These are phyloP conservation scores for Bolinopsis microptera DNA, from an alignment of 37 sponge, comb jelly and placozoan species.

Conservation along the genomic window DNA sequence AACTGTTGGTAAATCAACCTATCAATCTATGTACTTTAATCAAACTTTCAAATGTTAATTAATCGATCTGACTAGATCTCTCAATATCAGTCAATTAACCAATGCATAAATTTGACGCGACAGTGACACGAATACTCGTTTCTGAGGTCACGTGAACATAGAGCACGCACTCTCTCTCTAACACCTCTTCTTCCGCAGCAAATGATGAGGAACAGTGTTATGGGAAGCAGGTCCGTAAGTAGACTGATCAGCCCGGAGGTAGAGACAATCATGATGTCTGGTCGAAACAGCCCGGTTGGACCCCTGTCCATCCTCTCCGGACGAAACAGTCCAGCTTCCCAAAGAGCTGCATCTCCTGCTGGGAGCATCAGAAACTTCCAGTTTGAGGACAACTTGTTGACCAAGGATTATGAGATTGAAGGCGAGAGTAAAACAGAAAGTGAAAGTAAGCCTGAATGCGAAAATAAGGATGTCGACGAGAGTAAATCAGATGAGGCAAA, in stretches of 20 bases:
- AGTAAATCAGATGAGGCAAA: neutral
- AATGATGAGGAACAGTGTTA: conserved; percentile 35
- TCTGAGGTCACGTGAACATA: too few relatives aligned
- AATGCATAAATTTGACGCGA: too few relatives aligned
- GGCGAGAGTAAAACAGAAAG: neutral
- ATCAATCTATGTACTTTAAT: too few relatives aligned
- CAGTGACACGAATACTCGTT: too few relatives aligned
- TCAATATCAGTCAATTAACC: too few relatives aligned
- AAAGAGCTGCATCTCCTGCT: neutral
- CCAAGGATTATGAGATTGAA: neutral
- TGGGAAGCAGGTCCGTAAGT: neutral
- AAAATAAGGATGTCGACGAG: neutral
- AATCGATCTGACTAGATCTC: too few relatives aligned
- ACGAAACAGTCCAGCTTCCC: neutral
- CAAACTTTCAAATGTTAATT: too few relatives aligned
- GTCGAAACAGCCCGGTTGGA: conserved; percentile 49
- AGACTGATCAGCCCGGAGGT: conserved; percentile 60
- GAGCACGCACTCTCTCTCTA: too few relatives aligned
- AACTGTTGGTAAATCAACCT: too few relatives aligned
- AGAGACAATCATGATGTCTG: conserved; percentile 1
- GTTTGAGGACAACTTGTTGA: neutral
- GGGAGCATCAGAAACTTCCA: neutral
- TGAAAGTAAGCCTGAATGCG: neutral
- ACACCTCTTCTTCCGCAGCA: too few relatives aligned
- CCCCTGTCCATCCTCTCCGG: conserved; percentile 37